Percentiles rank a stretch among this genome's conserved stretches.
These are phyloP conservation scores for Dolichallabes microphthalmus DNA, from an alignment of 2,113 vertebrate species.

Conservation along the genomic window DNA sequence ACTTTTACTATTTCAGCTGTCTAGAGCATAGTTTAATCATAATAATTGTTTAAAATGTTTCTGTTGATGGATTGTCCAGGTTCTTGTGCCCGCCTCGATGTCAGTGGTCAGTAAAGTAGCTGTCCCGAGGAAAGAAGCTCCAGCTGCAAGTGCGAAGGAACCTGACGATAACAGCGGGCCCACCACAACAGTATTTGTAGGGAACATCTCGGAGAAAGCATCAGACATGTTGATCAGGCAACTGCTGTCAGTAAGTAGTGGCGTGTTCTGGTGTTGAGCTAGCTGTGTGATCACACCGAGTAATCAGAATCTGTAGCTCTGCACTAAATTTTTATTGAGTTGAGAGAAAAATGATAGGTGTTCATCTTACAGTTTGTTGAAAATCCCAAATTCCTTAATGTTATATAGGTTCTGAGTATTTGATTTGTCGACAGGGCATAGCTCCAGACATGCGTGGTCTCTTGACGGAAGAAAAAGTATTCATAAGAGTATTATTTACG, in stretches of 20 bases:
- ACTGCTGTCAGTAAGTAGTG: constrained; percentile 86
- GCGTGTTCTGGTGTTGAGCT: neutral
- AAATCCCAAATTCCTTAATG: neutral
- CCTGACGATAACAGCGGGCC: constrained; percentile 88
- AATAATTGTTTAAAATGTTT: neutral
- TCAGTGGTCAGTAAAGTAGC: constrained; percentile 91
- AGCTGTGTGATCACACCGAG: neutral
- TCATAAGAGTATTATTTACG: too few relatives aligned
- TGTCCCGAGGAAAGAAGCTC: constrained; percentile 81
- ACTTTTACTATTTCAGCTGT: neutral
- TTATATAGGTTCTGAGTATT: neutral
- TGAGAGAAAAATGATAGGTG: neutral
- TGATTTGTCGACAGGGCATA: too few relatives aligned
- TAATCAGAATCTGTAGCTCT: neutral
- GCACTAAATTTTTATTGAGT: neutral
- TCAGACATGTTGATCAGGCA: constrained; percentile 98
- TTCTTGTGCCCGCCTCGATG: constrained; percentile 86
- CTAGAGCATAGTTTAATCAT: neutral
- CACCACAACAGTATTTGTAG: constrained; percentile 97
- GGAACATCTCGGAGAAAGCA: constrained; percentile 98
- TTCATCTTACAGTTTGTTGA: neutral
- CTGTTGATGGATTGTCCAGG: constrained; percentile 64
- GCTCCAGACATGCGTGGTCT: too few relatives aligned
- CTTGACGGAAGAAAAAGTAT: too few relatives aligned
- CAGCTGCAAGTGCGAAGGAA: constrained; percentile 80